A percentile compares a stretch with the other conserved stretches of the same genome.
Evolutionary conservation across 2,888 invertebrate species (phyloP).

Genomic region (Stenoptilia bipunctidactyla): DNA sequence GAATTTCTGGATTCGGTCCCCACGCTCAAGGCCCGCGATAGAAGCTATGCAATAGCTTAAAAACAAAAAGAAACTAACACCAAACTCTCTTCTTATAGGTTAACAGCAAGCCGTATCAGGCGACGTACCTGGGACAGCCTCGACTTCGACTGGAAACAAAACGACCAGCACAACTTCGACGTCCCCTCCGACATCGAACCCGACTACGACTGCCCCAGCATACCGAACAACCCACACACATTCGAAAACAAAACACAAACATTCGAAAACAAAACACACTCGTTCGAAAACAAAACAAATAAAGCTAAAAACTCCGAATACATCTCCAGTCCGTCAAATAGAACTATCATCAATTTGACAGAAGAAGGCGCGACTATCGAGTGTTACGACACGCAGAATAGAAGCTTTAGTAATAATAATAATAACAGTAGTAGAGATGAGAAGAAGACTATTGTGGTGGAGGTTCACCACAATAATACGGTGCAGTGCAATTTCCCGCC

Average conservation of each 20-base stretch:
- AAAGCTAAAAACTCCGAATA: conserved; percentile 40
- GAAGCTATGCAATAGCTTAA: no score
- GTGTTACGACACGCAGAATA: conserved; percentile 64
- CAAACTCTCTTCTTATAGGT: conserved; percentile 39
- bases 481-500: conserved; percentile 36
- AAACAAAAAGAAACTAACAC: no score
- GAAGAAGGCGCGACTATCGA: conserved; percentile 80
- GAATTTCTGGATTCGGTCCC: no score
- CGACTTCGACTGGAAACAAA: conserved; percentile 66
- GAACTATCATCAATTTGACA: conserved; percentile 80
- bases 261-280: conserved; percentile 27
- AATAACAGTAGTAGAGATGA: conserved; percentile 38
- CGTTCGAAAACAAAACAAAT: no score
- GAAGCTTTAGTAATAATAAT: conserved; percentile 44
- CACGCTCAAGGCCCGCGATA: no score
- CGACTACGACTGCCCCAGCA: conserved; percentile 58
- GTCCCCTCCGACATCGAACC: conserved; percentile 62
- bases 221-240: conserved; percentile 59
- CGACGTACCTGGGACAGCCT: conserved; percentile 73
- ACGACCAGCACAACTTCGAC: conserved; percentile 61
- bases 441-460: conserved; percentile 79
- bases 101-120: conserved; percentile 54
- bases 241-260: conserved; percentile 48
- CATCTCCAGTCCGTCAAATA: conserved; percentile 67
- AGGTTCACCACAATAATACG: conserved; percentile 74